These are phyloP conservation scores for Callitettix versicolor DNA, from an alignment of 1,140 invertebrate species.

Conservation along the genomic window DNA sequence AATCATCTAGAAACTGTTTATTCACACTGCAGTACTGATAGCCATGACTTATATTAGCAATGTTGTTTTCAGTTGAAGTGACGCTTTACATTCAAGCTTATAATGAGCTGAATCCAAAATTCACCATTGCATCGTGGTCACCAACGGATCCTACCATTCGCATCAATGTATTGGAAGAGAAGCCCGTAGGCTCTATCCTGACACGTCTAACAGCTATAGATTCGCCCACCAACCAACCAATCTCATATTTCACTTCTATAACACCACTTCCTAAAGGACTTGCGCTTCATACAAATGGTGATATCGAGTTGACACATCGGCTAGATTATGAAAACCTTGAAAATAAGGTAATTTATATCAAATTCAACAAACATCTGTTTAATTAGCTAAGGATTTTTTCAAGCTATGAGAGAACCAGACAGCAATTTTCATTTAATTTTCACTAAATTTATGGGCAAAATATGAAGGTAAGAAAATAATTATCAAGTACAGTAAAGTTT, in stretches of 20 bases:
- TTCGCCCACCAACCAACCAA: constrained; percentile 38
- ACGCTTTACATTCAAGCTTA: constrained; percentile 72
- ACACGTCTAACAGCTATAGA: constrained; percentile 64
- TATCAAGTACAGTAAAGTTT: too few relatives aligned
- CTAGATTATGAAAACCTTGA: constrained; percentile 62
- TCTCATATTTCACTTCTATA: constrained; percentile 19
- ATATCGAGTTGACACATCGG: constrained; percentile 56
- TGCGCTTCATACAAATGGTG: constrained; percentile 35
- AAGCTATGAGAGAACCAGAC: too few relatives aligned
- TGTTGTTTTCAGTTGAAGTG: constrained; percentile 46
- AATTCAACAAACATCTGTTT: too few relatives aligned
- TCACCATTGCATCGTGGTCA: constrained; percentile 56
- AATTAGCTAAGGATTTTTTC: too few relatives aligned
- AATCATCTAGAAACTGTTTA: too few relatives aligned
- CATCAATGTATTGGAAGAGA: constrained; percentile 61
- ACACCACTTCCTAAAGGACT: constrained; percentile 21
- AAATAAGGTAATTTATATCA: constrained; percentile 39
- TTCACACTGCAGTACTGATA: too few relatives aligned
- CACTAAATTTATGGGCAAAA: too few relatives aligned
- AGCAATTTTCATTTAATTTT: too few relatives aligned
- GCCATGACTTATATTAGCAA: too few relatives aligned
- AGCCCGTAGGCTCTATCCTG: constrained; percentile 62
- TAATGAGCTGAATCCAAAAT: constrained; percentile 66
- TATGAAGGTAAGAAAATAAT: too few relatives aligned
- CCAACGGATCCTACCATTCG: constrained; percentile 52